A percentile compares a stretch with the other conserved stretches of the same genome.
These are phyloP conservation scores for Acanthosepion esculentum DNA, from an alignment of 2,888 invertebrate species.

Conservation along the genomic window DNA sequence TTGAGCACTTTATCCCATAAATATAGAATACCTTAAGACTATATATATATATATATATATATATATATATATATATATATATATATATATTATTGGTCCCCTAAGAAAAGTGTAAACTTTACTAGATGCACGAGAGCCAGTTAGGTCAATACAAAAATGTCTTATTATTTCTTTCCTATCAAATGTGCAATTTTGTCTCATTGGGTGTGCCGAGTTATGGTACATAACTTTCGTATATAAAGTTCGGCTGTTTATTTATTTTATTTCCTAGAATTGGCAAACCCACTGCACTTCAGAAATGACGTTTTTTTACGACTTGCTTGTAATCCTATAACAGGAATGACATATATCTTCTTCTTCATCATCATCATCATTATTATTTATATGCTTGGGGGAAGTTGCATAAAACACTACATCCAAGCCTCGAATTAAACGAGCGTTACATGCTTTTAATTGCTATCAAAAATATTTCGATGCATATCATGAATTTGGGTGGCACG, in stretches of 20 bases:
- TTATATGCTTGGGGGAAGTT: not conserved
- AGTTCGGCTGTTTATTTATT: conserved; percentile 6
- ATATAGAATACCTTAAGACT: too few relatives aligned
- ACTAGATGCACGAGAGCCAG: not conserved
- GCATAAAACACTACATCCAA: too few relatives aligned
- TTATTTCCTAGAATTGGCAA: not conserved
- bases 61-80: not conserved
- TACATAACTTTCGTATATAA: not conserved
- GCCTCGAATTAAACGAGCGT: too few relatives aligned
- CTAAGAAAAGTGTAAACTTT: not conserved
- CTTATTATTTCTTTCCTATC: not conserved
- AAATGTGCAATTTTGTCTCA: not conserved
- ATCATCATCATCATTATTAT: not conserved
- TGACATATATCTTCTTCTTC: not conserved
- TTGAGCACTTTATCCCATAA: too few relatives aligned
- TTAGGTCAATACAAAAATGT: not conserved
- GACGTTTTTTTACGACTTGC: not conserved
- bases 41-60: not conserved
- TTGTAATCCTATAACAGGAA: not conserved
- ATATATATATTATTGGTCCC: not conserved
- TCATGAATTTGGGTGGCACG: too few relatives aligned
- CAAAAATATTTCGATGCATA: too few relatives aligned
- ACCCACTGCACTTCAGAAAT: not conserved
- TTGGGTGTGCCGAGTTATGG: not conserved
- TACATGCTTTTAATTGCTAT: too few relatives aligned